Evolutionary conservation across 2,113 vertebrate species (phyloP).

Genomic region (Silurus asotus): DNA sequence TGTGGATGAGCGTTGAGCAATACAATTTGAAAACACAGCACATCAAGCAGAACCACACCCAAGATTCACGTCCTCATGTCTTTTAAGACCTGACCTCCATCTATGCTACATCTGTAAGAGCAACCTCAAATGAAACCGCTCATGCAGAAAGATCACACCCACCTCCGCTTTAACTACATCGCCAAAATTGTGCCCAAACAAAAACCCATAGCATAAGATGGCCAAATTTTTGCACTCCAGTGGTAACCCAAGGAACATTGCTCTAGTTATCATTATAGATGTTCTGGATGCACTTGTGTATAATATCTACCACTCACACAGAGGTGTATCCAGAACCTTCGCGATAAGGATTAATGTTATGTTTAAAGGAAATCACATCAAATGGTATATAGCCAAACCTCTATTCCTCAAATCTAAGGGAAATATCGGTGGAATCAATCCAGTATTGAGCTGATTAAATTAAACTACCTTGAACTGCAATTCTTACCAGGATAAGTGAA

Average conservation of each 20-base stretch:
- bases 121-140: background rate
- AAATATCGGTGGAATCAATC: background rate
- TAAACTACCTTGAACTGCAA: slow-evolving; percentile 3
- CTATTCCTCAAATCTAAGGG: background rate
- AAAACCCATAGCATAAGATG: background rate
- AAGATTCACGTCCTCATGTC: background rate
- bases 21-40: background rate
- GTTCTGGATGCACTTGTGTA: background rate
- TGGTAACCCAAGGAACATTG: background rate
- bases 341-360: background rate
- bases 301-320: no score
- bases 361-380: background rate
- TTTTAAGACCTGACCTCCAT: background rate
- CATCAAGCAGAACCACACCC: slow-evolving; percentile 35
- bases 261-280: background rate
- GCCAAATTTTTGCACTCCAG: background rate
- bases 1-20: slow-evolving; percentile 32
- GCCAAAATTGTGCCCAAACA: background rate
- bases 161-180: background rate
- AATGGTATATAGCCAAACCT: background rate
- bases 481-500: slow-evolving; percentile 7
- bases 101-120: background rate
- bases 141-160: background rate
- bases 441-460: slow-evolving; percentile 12
- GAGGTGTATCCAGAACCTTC: no score